Evolutionary conservation across 2,888 invertebrate species (phyloP).

Genomic region (Creontiades dilutus): DNA sequence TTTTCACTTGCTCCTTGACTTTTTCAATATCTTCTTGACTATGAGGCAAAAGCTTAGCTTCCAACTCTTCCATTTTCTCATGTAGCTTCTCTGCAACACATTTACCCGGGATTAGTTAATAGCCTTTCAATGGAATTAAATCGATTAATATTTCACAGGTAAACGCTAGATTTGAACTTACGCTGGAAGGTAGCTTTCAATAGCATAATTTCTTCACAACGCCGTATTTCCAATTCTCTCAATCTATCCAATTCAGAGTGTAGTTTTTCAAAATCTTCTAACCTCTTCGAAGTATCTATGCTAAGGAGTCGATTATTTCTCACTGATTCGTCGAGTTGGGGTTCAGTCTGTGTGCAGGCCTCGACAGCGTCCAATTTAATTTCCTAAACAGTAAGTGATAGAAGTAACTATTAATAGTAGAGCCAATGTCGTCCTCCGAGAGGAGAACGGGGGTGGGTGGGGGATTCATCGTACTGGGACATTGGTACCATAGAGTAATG

Average conservation of each 20-base stretch:
- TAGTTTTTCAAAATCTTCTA: constrained; percentile 73
- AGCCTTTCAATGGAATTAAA: background rate
- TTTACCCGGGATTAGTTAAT: background rate
- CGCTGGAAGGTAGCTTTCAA: constrained; percentile 68
- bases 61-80: constrained; percentile 70
- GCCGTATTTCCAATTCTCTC: constrained; percentile 57
- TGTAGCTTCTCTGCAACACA: constrained; percentile 65
- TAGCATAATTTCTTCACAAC: constrained; percentile 70
- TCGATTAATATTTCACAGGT: background rate
- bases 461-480: too few species aligned
- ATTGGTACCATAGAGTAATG: too few species aligned
- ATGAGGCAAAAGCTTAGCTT: constrained; percentile 58
- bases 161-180: constrained; percentile 36
- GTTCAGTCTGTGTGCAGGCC: constrained; percentile 57
- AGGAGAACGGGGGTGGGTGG: too few species aligned
- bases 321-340: background rate
- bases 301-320: background rate
- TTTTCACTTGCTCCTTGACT: constrained; percentile 74
- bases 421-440: too few species aligned
- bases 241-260: constrained; percentile 72
- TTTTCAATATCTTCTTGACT: constrained; percentile 66
- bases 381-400: background rate
- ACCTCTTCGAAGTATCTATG: background rate
- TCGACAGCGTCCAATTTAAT: constrained; percentile 44
- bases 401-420: too few species aligned